Evolutionary conservation across 2,797 vertebrate species (phyloP).

Genomic region (Parauchenoglanis ngamensis): DNA sequence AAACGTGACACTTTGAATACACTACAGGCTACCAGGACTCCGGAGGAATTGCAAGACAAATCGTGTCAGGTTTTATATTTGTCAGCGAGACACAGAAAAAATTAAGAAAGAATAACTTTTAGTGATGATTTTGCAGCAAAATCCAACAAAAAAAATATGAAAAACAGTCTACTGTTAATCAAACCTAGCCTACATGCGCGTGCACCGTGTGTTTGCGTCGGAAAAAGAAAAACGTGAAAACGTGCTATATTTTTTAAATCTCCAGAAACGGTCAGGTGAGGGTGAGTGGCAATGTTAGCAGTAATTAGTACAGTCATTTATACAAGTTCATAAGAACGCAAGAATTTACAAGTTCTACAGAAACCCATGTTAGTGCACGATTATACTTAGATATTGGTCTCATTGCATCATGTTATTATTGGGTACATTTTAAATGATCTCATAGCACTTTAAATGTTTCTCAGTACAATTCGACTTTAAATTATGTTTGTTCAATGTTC

Average conservation of each 20-base stretch:
- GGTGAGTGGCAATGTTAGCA: background rate
- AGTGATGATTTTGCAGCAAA: background rate
- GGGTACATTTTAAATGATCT: background rate
- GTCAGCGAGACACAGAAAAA: background rate
- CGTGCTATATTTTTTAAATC: background rate
- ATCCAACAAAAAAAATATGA: background rate
- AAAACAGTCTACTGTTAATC: background rate
- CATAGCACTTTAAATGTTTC: background rate
- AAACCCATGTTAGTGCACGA: background rate
- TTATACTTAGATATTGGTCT: background rate
- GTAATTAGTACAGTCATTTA: background rate
- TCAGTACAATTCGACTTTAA: background rate
- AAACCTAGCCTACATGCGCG: background rate
- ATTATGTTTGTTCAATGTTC: background rate
- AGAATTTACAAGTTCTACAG: background rate
- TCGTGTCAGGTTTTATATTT: background rate
- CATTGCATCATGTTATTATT: background rate
- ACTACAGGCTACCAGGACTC: background rate
- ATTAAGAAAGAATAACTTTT: background rate
- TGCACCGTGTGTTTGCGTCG: background rate
- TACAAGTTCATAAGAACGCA: background rate
- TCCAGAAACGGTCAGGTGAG: background rate
- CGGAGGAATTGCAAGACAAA: background rate
- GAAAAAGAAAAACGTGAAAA: background rate
- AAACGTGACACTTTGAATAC: background rate